Conservation (phyloP, 2,113 vertebrate genomes). For the Pluvianellus socialis region DNA sequence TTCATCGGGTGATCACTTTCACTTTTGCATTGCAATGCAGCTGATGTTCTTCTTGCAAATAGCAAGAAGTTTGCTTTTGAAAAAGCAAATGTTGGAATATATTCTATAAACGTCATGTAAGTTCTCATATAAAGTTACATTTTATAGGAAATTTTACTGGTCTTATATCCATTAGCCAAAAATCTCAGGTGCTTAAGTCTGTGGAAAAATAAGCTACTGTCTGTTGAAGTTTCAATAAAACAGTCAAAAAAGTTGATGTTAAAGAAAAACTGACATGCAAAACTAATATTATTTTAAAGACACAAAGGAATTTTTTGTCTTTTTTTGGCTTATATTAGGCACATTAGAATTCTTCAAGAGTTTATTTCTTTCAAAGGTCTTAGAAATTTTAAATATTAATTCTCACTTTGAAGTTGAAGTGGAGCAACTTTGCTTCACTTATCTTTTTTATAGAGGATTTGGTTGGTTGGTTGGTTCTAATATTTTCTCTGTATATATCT, state of each 20-base stretch:
- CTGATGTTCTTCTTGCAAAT: slow-evolving; percentile 9
- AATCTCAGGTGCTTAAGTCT: slow-evolving; percentile 75
- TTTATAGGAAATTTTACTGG: slow-evolving; percentile 75
- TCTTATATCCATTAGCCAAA: slow-evolving; percentile 73
- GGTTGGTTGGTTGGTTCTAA: background rate
- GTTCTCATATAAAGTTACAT: slow-evolving; percentile 69
- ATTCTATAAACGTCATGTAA: slow-evolving; percentile 68
- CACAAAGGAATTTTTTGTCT: background rate
- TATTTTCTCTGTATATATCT: background rate
- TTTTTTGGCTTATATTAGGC: slow-evolving; percentile 31
- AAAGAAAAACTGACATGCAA: slow-evolving; percentile 68
- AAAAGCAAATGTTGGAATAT: slow-evolving; percentile 43
- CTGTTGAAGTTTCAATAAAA: slow-evolving; percentile 77
- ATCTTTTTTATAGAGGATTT: background rate
- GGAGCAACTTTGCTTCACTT: background rate
- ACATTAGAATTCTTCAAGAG: slow-evolving; percentile 16
- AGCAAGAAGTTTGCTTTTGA: slow-evolving; percentile 29
- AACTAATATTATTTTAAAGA: slow-evolving; percentile 69
- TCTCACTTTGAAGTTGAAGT: slow-evolving; percentile 20
- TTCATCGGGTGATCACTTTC: slow-evolving; percentile 27
- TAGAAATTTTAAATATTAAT: background rate
- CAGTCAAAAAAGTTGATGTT: slow-evolving; percentile 52
- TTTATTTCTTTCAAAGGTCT: slow-evolving; percentile 38
- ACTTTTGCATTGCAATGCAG: slow-evolving; percentile 18
- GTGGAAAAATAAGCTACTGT: slow-evolving; percentile 80